Evolutionary conservation across 1,140 invertebrate species (phyloP).

Genomic region (Apis cerana): DNA sequence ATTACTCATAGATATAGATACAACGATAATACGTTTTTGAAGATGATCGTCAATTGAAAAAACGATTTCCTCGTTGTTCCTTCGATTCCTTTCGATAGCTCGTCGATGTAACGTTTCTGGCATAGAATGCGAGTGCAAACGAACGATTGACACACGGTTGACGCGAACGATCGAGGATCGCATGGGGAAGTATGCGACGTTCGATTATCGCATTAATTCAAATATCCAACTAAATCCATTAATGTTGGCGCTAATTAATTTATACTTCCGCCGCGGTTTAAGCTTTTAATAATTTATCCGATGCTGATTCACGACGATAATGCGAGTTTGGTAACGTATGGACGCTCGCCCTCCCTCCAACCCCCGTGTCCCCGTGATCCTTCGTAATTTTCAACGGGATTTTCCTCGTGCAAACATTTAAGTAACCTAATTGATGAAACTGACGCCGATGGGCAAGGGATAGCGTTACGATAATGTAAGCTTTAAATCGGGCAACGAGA

Average conservation of each 20-base stretch:
- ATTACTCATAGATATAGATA: no score
- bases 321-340: constrained; percentile 44
- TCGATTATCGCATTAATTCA: constrained; percentile 34
- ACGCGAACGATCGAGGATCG: neutral
- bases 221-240: constrained; percentile 27
- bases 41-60: no score
- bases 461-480: constrained; percentile 11
- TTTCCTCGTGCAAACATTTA: constrained; percentile 49
- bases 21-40: no score
- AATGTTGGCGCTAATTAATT: constrained; percentile 43
- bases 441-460: neutral
- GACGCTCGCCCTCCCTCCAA: neutral
- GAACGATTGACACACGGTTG: neutral
- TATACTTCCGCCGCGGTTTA: constrained; percentile 35
- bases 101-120: neutral
- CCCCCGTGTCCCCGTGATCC: neutral
- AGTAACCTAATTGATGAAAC: constrained; percentile 49
- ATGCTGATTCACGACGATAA: constrained; percentile 43
- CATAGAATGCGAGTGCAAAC: neutral
- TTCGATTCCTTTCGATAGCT: neutral
- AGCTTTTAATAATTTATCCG: constrained; percentile 50
- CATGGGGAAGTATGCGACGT: constrained; percentile 11
- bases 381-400: constrained; percentile 41
- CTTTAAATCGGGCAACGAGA: constrained; percentile 1
- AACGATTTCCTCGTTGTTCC: neutral